phyloP scores from a whole-genome alignment of 2,888 invertebrate genomes.

The Chrysolina americana region DNA sequence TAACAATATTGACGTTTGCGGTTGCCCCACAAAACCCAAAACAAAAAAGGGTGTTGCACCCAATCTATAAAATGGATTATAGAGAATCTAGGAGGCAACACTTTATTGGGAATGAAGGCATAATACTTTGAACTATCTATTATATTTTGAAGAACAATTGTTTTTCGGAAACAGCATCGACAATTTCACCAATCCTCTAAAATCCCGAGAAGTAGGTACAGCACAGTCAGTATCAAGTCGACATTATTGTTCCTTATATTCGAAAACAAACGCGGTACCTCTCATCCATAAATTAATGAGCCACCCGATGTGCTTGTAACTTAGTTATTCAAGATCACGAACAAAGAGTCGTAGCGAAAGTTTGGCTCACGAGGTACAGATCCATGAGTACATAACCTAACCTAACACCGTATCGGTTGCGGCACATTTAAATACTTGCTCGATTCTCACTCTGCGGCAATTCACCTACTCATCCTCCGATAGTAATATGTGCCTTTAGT shows the following conservation, averaged over 20 bases:
- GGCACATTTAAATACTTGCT: slow-evolving; percentile 19
- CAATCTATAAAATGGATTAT: no score
- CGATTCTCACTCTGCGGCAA: neutral
- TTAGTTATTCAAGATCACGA: slow-evolving; percentile 11
- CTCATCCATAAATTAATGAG: slow-evolving; percentile 8
- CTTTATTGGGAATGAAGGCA: no score
- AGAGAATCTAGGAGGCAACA: no score
- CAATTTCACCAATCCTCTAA: no score
- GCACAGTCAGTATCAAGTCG: no score
- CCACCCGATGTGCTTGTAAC: neutral
- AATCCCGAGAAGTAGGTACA: no score
- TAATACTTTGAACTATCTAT: no score
- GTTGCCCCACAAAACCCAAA: no score
- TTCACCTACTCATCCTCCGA: slow-evolving; percentile 12
- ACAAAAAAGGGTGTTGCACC: no score
- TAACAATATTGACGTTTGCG: no score
- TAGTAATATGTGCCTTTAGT: neutral
- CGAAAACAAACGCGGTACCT: neutral
- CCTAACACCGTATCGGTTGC: slow-evolving; percentile 15
- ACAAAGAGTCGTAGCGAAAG: slow-evolving; percentile 14
- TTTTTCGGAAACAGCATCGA: no score
- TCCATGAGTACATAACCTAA: slow-evolving; percentile 18
- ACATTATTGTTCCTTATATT: neutral
- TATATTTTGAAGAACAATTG: no score
- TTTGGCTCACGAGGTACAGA: slow-evolving; percentile 23